Evolutionary conservation across 1,140 invertebrate genomes (phyloP).

Genomic region (Phymastichus coffea): DNA sequence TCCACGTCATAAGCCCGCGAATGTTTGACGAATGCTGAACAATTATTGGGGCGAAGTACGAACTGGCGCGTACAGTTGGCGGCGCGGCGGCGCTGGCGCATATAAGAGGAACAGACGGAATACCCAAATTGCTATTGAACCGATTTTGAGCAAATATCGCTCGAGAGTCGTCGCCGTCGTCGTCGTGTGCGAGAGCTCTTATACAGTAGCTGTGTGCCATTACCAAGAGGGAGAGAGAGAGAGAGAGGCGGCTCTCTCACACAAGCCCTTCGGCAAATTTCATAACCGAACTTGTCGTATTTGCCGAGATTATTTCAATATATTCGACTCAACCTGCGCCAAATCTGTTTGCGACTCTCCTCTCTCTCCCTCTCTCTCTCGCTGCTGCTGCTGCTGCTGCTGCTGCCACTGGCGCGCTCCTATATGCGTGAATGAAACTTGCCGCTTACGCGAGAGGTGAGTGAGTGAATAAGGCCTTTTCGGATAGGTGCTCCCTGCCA

Average conservation of each 20-base stretch:
- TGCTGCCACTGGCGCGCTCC: constrained; percentile 30
- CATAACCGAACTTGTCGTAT: constrained; percentile 61
- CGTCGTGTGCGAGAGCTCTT: background rate
- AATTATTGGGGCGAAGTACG: constrained; percentile 43
- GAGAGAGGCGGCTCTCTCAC: constrained; percentile 36
- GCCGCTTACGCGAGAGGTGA: too few species aligned
- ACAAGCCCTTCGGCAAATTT: constrained; percentile 60
- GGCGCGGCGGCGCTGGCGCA: constrained; percentile 32
- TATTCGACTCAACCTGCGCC: constrained; percentile 57
- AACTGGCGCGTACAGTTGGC: constrained; percentile 29
- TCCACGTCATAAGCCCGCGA: constrained; percentile 17
- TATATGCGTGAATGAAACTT: constrained; percentile 60
- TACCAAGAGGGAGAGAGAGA: constrained; percentile 10
- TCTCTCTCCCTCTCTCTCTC: too few species aligned
- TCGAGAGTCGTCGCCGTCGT: constrained; percentile 40
- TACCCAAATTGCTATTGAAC: constrained; percentile 59
- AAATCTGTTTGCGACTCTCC: constrained; percentile 59
- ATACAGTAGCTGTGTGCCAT: background rate
- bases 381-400: too few species aligned
- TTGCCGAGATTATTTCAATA: constrained; percentile 60
- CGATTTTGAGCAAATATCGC: constrained; percentile 58
- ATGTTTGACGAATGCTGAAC: constrained; percentile 42
- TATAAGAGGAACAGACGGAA: constrained; percentile 55
- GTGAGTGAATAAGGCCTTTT: too few species aligned
- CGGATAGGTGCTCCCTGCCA: too few species aligned